Percentiles rank a stretch among this genome's conserved stretches.
Evolutionary conservation across 2,888 invertebrate genomes (phyloP).

Genomic region (Agapetus fuscipes): DNA sequence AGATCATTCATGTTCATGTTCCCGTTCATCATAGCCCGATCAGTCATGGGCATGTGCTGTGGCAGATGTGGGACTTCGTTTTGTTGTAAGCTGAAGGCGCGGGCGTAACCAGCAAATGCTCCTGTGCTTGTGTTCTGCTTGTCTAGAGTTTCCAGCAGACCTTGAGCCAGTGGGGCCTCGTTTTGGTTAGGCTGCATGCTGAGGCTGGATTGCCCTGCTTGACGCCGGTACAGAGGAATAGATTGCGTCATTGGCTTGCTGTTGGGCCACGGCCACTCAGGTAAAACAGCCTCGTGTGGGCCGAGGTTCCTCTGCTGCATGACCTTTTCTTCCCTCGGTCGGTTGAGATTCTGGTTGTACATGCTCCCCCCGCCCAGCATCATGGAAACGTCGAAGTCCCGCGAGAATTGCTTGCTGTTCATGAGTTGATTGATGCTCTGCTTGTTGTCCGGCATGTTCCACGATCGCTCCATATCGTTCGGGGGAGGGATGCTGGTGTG

Average conservation of each 20-base stretch:
- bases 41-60: slow-evolving; percentile 18
- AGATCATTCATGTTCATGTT: slow-evolving; percentile 16
- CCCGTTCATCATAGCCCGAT: slow-evolving; percentile 17
- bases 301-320: slow-evolving; percentile 23
- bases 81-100: slow-evolving; percentile 31
- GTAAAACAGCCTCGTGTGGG: slow-evolving; percentile 21
- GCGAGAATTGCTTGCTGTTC: slow-evolving; percentile 6
- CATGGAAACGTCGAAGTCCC: slow-evolving; percentile 18
- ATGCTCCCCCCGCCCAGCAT: slow-evolving; percentile 8
- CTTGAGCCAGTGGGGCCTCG: slow-evolving; percentile 13
- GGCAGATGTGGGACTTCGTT: slow-evolving; percentile 21
- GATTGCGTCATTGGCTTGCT: slow-evolving; percentile 27
- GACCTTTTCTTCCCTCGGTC: slow-evolving; percentile 16
- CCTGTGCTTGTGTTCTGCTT: slow-evolving; percentile 25
- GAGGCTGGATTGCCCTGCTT: slow-evolving; percentile 28
- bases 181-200: slow-evolving; percentile 4
- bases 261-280: slow-evolving; percentile 21
- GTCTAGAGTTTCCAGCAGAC: slow-evolving; percentile 23
- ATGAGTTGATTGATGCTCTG: slow-evolving; percentile 2
- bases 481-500: slow-evolving; percentile 12
- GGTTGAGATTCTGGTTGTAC: slow-evolving; percentile 14
- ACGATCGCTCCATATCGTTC: slow-evolving; percentile 13
- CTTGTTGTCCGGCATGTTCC: slow-evolving; percentile 17
- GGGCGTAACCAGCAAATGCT: slow-evolving; percentile 28
- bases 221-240: slow-evolving; percentile 41